Base-by-base conservation (phyloP, 2,797 vertebrate genomes). In the Centroberyx gerrardi region DNA sequence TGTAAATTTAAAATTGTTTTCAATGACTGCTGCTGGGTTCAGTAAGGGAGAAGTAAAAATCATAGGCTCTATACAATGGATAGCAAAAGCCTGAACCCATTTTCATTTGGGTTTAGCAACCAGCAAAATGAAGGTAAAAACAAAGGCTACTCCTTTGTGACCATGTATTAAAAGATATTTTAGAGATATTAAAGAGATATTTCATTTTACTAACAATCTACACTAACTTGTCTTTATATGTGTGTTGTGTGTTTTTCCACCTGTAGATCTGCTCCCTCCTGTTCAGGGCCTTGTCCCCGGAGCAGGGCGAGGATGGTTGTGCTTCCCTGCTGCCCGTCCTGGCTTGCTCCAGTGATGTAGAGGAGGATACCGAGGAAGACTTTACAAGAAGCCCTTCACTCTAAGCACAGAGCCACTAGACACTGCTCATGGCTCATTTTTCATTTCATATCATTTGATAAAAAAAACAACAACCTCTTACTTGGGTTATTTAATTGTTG, bases 221-320 rank as follows among this genome's bases (percentile, higher is more conserved):
- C 40, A 42, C n/a, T 17, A 49, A 49, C 15, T 8, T n/a, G 46
- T 17, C 15, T 15, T 44, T 63, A 8, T 48, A 58, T 61, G 1
- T 28, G 46, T 56, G 2, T 28, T 56, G 2, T 62, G 4, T 68
- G 1, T 49, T 62, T 54, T 8, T 44, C 12, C 64, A 69, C 72
- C 82, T 87, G 52, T 84, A 99, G 97, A 93, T 97, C 70, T 94
- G 93, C 67, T 96, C 94, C 29, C 87, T 97, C 6, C 96, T 99
- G 82, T 99, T 98, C 71, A 95, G 95, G 81, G 96, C 96, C 0
- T 44, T 97, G 83, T 96, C 92, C 22, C 72, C 78, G 31, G 75
- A 91, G 71, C 77, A 87, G 64, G 80, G 81, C 15, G 74, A 81
- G 40, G 89, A 84, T 2, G 74, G 70, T 0, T 0, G 29, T 4